Conservation (phyloP, 2,797 vertebrate genomes). For the Chromobotia macracanthus region DNA sequence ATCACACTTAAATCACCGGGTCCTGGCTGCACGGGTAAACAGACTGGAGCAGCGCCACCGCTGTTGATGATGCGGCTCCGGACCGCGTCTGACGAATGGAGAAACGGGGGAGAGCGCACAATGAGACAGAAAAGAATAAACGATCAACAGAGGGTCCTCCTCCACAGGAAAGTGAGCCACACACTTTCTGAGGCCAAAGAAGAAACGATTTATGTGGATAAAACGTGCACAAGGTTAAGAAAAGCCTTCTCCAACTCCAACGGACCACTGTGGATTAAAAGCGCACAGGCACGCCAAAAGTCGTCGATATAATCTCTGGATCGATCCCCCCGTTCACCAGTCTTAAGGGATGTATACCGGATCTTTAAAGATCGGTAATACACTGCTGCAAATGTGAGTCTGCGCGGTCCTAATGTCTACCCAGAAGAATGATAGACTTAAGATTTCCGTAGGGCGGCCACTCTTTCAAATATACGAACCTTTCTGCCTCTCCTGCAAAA, state of each 20-base stretch:
- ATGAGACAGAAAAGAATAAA: constrained; percentile 36
- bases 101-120: constrained; percentile 51
- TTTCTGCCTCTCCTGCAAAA: neutral
- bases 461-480: constrained; percentile 1
- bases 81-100: constrained; percentile 41
- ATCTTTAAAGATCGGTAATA: constrained; percentile 13
- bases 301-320: constrained; percentile 38
- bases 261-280: constrained; percentile 15
- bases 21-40: constrained; percentile 45
- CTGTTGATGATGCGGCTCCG: constrained; percentile 9
- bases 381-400: constrained; percentile 45
- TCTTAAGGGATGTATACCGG: constrained; percentile 27
- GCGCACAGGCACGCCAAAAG: constrained; percentile 31
- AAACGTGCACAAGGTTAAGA: constrained; percentile 63
- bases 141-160: constrained; percentile 58
- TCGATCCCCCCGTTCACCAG: constrained; percentile 26
- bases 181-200: constrained; percentile 63
- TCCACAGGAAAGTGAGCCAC: constrained; percentile 67
- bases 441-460: constrained; percentile 10
- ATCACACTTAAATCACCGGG: constrained; percentile 45
- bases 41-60: constrained; percentile 39
- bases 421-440: neutral
- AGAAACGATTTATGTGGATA: constrained; percentile 42
- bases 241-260: constrained; percentile 58
- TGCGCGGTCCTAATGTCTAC: constrained; percentile 63